Evolutionary conservation across 2,113 vertebrate genomes (phyloP).

Genomic region (Tinamus guttatus): DNA sequence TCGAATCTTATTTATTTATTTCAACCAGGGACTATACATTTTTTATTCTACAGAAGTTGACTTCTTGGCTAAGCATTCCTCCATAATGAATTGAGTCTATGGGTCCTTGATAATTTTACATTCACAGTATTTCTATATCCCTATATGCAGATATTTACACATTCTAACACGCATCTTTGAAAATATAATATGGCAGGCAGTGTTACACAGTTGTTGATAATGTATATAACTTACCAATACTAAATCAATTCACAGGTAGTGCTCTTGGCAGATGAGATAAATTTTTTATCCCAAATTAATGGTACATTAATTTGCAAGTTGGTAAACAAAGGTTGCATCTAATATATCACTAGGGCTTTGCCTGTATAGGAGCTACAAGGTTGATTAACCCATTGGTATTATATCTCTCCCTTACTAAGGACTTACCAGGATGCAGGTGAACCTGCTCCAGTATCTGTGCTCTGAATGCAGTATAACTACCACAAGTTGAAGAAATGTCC

Average conservation of each 20-base stretch:
- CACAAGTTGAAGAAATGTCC: not conserved
- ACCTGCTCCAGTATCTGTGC: not conserved
- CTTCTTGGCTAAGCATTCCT: not conserved
- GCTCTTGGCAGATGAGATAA: not conserved
- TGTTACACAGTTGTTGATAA: not conserved
- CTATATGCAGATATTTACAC: rapidly evolving
- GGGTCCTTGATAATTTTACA: not conserved
- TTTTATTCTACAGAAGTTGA: not conserved
- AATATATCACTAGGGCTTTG: not conserved
- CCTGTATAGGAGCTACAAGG: not conserved
- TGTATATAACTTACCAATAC: not conserved
- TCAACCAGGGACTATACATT: rapidly evolving
- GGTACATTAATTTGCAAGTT: conserved; percentile 6
- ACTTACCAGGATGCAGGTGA: not conserved
- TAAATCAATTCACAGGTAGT: not conserved
- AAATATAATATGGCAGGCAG: not conserved
- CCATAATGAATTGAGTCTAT: not conserved
- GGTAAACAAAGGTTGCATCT: not conserved
- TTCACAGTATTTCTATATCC: not conserved
- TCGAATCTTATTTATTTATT: not conserved
- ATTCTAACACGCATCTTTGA: not conserved
- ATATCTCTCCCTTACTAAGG: not conserved
- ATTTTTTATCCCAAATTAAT: conserved; percentile 25
- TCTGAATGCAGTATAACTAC: not conserved
- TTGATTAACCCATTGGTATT: not conserved